Percentiles rank a stretch among this genome's conserved stretches.
Conservation (phyloP, 2,888 invertebrate genomes). For the Luperina testacea region DNA sequence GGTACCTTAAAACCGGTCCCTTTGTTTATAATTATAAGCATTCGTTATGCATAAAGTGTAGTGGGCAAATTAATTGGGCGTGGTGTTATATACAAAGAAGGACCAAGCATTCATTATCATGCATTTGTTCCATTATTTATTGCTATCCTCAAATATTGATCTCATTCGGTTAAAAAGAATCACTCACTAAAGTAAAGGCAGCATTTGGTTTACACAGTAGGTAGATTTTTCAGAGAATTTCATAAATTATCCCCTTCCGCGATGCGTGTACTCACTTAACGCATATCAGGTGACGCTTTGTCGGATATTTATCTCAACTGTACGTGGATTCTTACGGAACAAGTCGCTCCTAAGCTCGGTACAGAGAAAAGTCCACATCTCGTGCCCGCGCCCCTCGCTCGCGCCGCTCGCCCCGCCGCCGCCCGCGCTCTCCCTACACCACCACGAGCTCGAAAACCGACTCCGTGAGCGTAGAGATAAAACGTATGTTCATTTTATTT, state of each 20-base stretch:
- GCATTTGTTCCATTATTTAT: neutral
- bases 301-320: slow-evolving; percentile 73
- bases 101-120: neutral
- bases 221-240: neutral
- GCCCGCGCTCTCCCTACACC: slow-evolving; percentile 61
- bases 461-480: slow-evolving; percentile 87
- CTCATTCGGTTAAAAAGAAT: neutral
- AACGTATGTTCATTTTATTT: slow-evolving; percentile 90
- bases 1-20: neutral
- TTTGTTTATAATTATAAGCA: slow-evolving; percentile 1
- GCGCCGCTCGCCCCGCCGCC: slow-evolving; percentile 52
- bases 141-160: neutral
- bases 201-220: neutral
- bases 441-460: slow-evolving; percentile 81
- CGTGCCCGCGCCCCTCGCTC: slow-evolving; percentile 57
- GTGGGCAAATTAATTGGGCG: slow-evolving; percentile 1
- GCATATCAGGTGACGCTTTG: slow-evolving; percentile 70
- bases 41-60: neutral
- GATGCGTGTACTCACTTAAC: slow-evolving; percentile 44
- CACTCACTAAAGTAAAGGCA: neutral
- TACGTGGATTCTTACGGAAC: slow-evolving; percentile 77
- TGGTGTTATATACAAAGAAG: neutral
- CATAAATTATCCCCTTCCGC: slow-evolving; percentile 4
- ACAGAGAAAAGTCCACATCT: slow-evolving; percentile 69
- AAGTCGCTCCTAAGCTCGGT: slow-evolving; percentile 67